phyloP scores from a whole-genome alignment of 2,888 invertebrate species.

The Spatulosminthurus flaviceps region DNA sequence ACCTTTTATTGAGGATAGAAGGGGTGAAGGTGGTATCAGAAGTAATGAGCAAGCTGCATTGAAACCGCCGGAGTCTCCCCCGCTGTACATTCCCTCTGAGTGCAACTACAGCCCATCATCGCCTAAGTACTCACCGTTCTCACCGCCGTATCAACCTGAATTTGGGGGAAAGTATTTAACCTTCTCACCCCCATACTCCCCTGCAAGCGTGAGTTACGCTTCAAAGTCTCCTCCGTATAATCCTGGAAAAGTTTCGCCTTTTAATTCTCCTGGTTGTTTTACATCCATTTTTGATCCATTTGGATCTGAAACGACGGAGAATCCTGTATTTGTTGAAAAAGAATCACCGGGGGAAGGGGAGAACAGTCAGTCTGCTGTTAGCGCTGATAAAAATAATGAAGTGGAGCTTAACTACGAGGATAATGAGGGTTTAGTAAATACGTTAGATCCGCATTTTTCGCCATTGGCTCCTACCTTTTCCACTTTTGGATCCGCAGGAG shows the following conservation, averaged over 20 bases:
- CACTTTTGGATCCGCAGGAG: neutral
- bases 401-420: neutral
- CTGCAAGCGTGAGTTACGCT: conserved; percentile 71
- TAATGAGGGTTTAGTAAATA: neutral
- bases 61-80: neutral
- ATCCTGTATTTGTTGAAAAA: no score
- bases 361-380: no score
- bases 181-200: conserved; percentile 78
- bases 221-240: conserved; percentile 52
- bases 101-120: conserved; percentile 72
- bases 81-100: neutral
- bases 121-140: conserved; percentile 79
- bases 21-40: no score
- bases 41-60: no score
- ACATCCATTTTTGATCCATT: neutral
- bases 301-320: no score
- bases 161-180: conserved; percentile 71
- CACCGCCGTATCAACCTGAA: neutral
- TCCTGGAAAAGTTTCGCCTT: no score
- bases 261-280: neutral
- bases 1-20: conserved; percentile 67
- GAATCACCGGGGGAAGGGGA: no score
- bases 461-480: conserved; percentile 23
- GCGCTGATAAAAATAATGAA: no score
- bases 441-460: neutral